Evolutionary conservation across 92 coral and sea anemone species (phyloP).

Genomic region (Palythoa grandiflora): DNA sequence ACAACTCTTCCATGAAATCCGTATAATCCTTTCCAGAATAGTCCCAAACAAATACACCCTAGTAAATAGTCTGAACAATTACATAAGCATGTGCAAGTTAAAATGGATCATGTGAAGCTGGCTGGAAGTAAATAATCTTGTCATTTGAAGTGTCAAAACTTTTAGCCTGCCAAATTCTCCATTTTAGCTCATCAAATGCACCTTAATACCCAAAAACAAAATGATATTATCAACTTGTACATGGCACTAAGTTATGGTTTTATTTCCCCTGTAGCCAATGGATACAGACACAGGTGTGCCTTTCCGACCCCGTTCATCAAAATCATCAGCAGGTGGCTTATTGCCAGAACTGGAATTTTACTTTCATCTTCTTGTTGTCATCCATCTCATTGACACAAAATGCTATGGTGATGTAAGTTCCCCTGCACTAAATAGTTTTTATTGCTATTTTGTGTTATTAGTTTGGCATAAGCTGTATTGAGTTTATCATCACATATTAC

Average conservation of each 20-base stretch:
- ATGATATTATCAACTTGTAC: background rate
- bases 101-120: too few relatives aligned
- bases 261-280: constrained; percentile 79
- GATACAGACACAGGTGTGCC: constrained; percentile 83
- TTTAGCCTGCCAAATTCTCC: too few relatives aligned
- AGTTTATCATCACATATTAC: background rate
- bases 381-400: constrained; percentile 95
- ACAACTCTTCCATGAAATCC: too few relatives aligned
- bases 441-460: background rate
- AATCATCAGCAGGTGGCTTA: constrained; percentile 79
- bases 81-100: too few relatives aligned
- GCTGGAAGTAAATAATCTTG: too few relatives aligned
- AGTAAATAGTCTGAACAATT: too few relatives aligned
- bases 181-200: too few relatives aligned
- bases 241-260: background rate
- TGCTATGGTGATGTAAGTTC: constrained; percentile 83
- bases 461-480: background rate
- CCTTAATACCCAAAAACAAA: background rate
- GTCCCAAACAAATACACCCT: background rate
- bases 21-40: too few relatives aligned
- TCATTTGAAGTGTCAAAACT: too few relatives aligned
- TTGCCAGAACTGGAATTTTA: constrained; percentile 95
- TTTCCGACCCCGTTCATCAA: constrained; percentile 94
- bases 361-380: constrained; percentile 91
- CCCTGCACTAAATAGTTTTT: too few relatives aligned